phyloP scores from a whole-genome alignment of 2,888 invertebrate genomes.

The Caradrina clavipalpis region DNA sequence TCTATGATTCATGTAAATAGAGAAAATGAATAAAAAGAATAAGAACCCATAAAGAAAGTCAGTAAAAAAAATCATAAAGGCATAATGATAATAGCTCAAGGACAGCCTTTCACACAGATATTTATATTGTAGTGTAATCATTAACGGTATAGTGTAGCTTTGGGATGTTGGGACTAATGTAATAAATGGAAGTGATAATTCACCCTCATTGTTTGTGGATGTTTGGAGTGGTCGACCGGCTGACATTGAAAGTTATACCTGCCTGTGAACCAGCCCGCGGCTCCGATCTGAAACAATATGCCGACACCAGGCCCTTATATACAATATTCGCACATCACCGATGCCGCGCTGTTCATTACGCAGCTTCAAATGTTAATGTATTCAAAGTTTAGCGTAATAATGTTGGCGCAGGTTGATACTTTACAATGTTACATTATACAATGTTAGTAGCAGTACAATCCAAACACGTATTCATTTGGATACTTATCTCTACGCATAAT shows the following conservation, averaged over 20 bases:
- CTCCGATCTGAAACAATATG: slow-evolving; percentile 95
- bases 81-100: slow-evolving; percentile 21
- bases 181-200: slow-evolving; percentile 86
- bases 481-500: slow-evolving; percentile 41
- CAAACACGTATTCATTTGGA: slow-evolving; percentile 58
- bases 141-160: slow-evolving; percentile 43
- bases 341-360: slow-evolving; percentile 43
- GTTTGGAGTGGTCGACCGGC: slow-evolving; percentile 98
- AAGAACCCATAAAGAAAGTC: slow-evolving; percentile 32
- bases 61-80: slow-evolving; percentile 22
- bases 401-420: slow-evolving; percentile 53
- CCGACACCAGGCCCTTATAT: slow-evolving; percentile 85
- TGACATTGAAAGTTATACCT: slow-evolving; percentile 99
- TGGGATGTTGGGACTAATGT: slow-evolving; percentile 62
- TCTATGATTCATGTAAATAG: slow-evolving; percentile 24
- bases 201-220: slow-evolving; percentile 97
- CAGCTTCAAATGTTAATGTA: slow-evolving; percentile 59
- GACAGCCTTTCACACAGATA: slow-evolving; percentile 31
- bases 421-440: slow-evolving; percentile 44
- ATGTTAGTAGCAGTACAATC: slow-evolving; percentile 60
- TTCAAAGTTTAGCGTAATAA: slow-evolving; percentile 58
- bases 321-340: slow-evolving; percentile 64
- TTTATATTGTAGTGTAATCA: slow-evolving; percentile 39
- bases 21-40: slow-evolving; percentile 8
- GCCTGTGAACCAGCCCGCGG: slow-evolving; percentile 98